Evolutionary conservation across 2,113 vertebrate species (phyloP).

Genomic region (Macheiramphus alcinus): DNA sequence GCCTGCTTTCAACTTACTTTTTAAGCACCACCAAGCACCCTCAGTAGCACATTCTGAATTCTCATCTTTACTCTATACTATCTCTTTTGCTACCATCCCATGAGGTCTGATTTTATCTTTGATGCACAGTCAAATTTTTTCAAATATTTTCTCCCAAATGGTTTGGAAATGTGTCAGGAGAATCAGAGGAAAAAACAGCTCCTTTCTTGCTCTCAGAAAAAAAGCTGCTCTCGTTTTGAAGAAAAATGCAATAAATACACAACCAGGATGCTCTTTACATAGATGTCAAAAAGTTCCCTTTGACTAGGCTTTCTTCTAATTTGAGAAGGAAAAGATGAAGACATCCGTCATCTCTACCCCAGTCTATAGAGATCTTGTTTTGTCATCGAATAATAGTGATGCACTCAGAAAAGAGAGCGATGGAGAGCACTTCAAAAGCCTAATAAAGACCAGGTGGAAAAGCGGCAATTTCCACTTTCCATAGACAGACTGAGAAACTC

Average conservation of each 20-base stretch:
- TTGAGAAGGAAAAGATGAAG: not conserved
- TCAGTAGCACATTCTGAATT: not conserved
- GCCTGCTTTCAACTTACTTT: not conserved
- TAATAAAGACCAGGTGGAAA: not conserved
- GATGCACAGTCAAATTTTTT: not conserved
- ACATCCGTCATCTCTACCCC: not conserved
- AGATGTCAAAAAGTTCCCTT: not conserved
- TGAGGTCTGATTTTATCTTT: not conserved
- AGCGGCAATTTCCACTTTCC: not conserved
- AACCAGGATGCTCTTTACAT: not conserved
- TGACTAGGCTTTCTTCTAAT: not conserved
- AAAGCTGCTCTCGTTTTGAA: not conserved
- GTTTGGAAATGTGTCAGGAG: not conserved
- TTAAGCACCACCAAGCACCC: not conserved
- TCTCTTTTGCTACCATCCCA: not conserved
- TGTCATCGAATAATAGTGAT: not conserved
- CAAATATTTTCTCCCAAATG: not conserved
- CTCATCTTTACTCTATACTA: not conserved
- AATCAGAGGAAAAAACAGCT: not conserved
- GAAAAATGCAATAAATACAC: not conserved
- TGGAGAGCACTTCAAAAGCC: not conserved
- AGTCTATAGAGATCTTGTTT: not conserved
- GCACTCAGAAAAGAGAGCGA: not conserved
- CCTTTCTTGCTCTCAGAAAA: not conserved
- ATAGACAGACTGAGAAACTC: not conserved